Evolutionary conservation across 1,140 invertebrate species (phyloP), one percentile per base, ranked within the genome.

Genomic region (Cyclargus thomasi): DNA sequence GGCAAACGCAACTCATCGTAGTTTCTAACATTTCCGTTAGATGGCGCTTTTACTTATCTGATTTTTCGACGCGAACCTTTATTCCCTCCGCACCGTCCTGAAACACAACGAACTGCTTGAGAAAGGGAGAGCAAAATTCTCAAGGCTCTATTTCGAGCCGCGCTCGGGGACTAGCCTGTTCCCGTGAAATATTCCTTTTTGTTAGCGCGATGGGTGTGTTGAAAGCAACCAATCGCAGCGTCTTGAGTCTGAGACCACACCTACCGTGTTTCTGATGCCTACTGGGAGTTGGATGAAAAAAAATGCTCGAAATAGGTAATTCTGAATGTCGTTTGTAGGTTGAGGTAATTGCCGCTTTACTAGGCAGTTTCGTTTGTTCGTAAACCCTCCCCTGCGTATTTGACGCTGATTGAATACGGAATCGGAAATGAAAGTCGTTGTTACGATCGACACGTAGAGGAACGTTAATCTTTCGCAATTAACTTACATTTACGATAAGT

Each of bases 251-350:
- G 78, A 47, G 39, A 77, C 85, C 85, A 88, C 87, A 79, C 86
- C 87, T 78, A 90, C 78, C 74, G 72, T 75, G 80, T 88, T 88
- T 81, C 78, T 77, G 72, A 80, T 90, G 86, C 87, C 87, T 90
- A 90, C 87, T 77, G 87, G 87, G 87, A 88, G 63, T 90, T 88
- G 80, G 67, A 79, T 80, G 78, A 82, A 86, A 85, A 85, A 76
- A 86, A 87, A 78, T 87, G 85, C 87, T 87, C 70, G 85, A 79
- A 81, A 86, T 90, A 88, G 85, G 87, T 90, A 90, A 90, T 90
- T 90, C 82, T 80, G 81, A 84, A 83, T 78, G 76, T 81, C 80
- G 80, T 86, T 87, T 76, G 76, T 75, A 79, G 79, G 83, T n/a
- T 83, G 82, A 88, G 76, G 84, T 83, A 88, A 88, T 90, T 83